A percentile compares a stretch with the other conserved stretches of the same genome.
These are phyloP conservation scores for Heptranchias perlo DNA, from an alignment of 2,113 vertebrate species.

Conservation along the genomic window DNA sequence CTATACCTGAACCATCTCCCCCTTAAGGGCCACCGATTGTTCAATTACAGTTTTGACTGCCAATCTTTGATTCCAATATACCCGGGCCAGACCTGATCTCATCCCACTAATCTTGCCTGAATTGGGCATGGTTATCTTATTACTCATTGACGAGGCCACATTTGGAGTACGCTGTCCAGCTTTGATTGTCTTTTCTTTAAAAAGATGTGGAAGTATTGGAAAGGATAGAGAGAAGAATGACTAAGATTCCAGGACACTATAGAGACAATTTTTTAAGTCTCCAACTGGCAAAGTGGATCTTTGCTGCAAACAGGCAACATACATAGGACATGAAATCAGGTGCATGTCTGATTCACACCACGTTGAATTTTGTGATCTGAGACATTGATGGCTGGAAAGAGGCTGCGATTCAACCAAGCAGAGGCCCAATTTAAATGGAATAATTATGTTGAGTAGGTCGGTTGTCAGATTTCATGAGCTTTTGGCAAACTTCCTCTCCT, in stretches of 20 bases:
- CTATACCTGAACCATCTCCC: too few species aligned
- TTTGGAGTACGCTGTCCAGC: not conserved
- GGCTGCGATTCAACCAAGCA: not conserved
- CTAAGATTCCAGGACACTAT: not conserved
- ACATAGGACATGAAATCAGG: not conserved
- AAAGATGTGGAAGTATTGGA: not conserved
- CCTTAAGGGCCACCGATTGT: too few species aligned
- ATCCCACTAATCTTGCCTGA: not conserved
- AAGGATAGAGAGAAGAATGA: not conserved
- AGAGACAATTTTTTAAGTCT: not conserved
- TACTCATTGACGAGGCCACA: not conserved
- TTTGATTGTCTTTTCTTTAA: not conserved
- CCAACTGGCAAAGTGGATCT: not conserved
- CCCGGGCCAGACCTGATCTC: too few species aligned
- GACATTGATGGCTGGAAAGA: not conserved
- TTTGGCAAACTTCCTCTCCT: not conserved
- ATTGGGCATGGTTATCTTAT: not conserved
- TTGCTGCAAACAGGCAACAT: not conserved
- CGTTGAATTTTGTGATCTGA: not conserved
- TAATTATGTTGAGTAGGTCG: not conserved
- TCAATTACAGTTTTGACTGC: too few species aligned
- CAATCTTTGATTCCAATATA: too few species aligned
- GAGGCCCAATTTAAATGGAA: not conserved
- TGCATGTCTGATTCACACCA: not conserved
- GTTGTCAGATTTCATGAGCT: not conserved